Evolutionary conservation across 2,888 invertebrate genomes (phyloP).

Genomic region (Synanthedon andrenaeformis): DNA sequence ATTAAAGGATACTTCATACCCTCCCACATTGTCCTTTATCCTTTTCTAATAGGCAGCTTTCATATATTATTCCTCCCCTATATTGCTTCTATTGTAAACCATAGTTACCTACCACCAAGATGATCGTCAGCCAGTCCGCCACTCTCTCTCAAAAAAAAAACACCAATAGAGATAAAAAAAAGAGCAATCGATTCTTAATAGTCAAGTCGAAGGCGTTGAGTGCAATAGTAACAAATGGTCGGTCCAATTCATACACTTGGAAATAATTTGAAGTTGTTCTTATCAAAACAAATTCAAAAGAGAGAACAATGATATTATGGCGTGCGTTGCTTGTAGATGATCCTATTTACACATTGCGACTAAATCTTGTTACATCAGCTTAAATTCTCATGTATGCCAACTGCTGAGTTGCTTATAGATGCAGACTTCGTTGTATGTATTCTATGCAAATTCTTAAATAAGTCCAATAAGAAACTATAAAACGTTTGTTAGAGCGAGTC

Average conservation of each 20-base stretch:
- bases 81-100: no score
- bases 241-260: slow-evolving; percentile 49
- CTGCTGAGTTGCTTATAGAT: no score
- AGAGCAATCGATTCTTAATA: slow-evolving; percentile 49
- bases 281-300: slow-evolving; percentile 61
- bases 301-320: slow-evolving; percentile 58
- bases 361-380: not conserved
- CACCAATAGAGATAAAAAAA: slow-evolving; percentile 8
- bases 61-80: no score
- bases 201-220: slow-evolving; percentile 43
- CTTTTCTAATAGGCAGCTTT: no score
- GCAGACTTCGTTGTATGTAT: no score
- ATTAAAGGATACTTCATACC: not conserved
- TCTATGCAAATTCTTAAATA: no score
- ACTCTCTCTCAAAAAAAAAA: no score
- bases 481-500: no score
- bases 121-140: no score
- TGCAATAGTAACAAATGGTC: slow-evolving; percentile 48
- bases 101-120: no score
- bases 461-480: no score
- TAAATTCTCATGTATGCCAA: no score
- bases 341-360: slow-evolving; percentile 29
- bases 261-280: slow-evolving; percentile 54
- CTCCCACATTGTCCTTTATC: not conserved
- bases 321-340: slow-evolving; percentile 32